phyloP scores from a whole-genome alignment of 2,797 vertebrate genomes.

The Clarias pachynema region DNA sequence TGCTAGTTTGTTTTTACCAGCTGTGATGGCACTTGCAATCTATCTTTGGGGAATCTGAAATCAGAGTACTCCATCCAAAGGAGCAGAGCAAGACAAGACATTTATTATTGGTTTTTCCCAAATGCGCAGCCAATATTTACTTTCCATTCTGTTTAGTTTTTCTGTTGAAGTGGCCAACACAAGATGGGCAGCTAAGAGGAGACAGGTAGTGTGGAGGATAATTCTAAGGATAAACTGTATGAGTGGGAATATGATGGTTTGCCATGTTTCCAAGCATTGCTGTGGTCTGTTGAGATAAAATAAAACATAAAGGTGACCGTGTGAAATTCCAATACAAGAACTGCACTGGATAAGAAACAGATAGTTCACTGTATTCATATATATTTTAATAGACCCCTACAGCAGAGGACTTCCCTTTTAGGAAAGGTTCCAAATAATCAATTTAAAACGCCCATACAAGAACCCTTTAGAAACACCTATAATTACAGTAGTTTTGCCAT shows the following conservation, averaged over 20 bases:
- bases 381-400: background rate
- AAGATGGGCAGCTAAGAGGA: constrained; percentile 32
- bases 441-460: background rate
- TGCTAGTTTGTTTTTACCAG: constrained; percentile 16
- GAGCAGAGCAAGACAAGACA: constrained; percentile 42
- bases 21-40: constrained; percentile 35
- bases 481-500: background rate
- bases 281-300: background rate
- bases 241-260: constrained; percentile 23
- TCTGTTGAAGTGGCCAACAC: constrained; percentile 51
- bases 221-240: constrained; percentile 24
- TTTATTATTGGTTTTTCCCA: constrained; percentile 52
- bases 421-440: background rate
- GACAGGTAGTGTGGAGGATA: constrained; percentile 38
- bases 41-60: constrained; percentile 41
- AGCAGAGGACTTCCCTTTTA: background rate
- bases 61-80: constrained; percentile 26
- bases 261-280: constrained; percentile 8
- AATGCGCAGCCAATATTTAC: constrained; percentile 59
- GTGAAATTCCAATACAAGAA: constrained; percentile 5
- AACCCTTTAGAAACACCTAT: background rate
- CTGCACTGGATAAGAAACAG: background rate
- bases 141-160: constrained; percentile 60
- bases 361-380: background rate
- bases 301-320: background rate